Percentiles rank a stretch among this genome's conserved stretches.
phyloP scores from a whole-genome alignment of 2,113 vertebrate species.

The Apaloderma vittatum region DNA sequence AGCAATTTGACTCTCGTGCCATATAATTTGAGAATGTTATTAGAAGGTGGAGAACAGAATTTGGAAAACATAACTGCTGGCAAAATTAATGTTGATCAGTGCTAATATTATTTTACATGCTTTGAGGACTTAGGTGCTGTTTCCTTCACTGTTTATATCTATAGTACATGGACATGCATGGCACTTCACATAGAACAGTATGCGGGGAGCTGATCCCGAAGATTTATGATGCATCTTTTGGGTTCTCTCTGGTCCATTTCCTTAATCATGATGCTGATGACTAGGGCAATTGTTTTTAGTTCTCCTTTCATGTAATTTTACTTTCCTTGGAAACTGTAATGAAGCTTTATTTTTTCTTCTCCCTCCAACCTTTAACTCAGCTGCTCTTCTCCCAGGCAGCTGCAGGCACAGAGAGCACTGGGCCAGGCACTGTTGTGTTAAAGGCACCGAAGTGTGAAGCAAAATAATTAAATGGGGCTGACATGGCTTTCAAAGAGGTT shows the following conservation, averaged over 20 bases:
- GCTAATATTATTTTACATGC: not conserved
- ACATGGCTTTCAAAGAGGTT: not conserved
- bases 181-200: not conserved
- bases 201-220: not conserved
- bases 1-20: slow-evolving; percentile 1
- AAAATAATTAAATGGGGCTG: slow-evolving; percentile 35
- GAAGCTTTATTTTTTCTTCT: not conserved
- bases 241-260: slow-evolving; percentile 11
- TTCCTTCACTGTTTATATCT: not conserved
- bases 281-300: not conserved
- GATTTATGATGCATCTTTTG: slow-evolving; percentile 3
- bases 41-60: slow-evolving; percentile 9
- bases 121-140: not conserved
- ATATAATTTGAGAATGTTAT: slow-evolving; percentile 2
- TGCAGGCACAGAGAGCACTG: not conserved
- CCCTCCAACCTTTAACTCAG: not conserved
- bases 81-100: slow-evolving; percentile 12
- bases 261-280: slow-evolving; percentile 5
- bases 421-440: slow-evolving; percentile 12
- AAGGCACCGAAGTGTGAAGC: slow-evolving; percentile 28
- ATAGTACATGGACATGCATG: not conserved
- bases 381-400: not conserved
- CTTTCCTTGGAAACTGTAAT: not conserved
- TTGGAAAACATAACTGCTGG: not conserved
- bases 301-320: not conserved